Evolutionary conservation across 2,888 invertebrate species (phyloP).

Genomic region (Leucophenga montana): DNA sequence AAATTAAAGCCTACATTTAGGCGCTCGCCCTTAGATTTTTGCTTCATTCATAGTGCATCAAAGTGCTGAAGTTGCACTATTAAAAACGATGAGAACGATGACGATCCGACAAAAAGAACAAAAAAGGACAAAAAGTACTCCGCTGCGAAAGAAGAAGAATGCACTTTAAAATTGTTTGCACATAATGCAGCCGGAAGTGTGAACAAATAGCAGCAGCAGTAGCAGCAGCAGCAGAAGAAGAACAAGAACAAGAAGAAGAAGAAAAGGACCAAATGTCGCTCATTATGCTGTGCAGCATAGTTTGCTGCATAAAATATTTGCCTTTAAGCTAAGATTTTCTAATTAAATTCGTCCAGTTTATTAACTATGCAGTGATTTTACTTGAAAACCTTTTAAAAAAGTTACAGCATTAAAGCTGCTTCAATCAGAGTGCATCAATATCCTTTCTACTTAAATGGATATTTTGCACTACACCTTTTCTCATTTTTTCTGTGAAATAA

Average conservation of each 20-base stretch:
- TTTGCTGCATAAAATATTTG: neutral
- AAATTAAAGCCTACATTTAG: neutral
- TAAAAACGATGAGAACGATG: neutral
- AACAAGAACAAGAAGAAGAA: neutral
- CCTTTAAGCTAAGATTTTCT: too few species aligned
- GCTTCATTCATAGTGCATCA: too few species aligned
- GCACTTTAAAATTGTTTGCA: neutral
- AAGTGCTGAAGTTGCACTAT: too few species aligned
- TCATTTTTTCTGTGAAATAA: neutral
- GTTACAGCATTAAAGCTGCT: neutral
- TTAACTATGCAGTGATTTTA: neutral
- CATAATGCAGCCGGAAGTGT: constrained; percentile 24
- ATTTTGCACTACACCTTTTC: neutral
- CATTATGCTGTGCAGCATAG: neutral
- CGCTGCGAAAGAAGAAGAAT: neutral
- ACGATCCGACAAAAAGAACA: neutral
- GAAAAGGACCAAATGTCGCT: neutral
- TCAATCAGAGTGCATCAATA: neutral
- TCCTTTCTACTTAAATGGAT: neutral
- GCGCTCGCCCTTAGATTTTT: neutral
- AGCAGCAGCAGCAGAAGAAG: too few species aligned
- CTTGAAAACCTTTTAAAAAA: too few species aligned
- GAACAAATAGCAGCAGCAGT: constrained; percentile 12
- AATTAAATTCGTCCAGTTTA: neutral
- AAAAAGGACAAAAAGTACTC: neutral